phyloP scores from a whole-genome alignment of 1,140 invertebrate species.

The Cherax quadricarinatus region DNA sequence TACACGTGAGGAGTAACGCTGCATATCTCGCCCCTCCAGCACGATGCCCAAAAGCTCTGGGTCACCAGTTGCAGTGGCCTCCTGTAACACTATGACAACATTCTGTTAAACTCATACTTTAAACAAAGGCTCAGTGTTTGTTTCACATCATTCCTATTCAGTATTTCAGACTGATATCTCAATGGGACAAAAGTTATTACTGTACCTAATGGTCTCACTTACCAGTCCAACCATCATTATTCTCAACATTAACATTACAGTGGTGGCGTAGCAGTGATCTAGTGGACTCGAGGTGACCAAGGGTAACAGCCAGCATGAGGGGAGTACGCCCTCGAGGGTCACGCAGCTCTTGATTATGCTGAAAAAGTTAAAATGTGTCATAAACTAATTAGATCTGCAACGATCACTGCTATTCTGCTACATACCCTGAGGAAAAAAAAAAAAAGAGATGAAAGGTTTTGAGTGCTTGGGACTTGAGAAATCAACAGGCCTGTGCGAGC shows the following conservation, averaged over 20 bases:
- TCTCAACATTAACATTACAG: slow-evolving; percentile 95
- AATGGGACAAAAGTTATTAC: too few species aligned
- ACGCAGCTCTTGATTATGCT: slow-evolving; percentile 88
- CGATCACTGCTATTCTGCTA: too few species aligned
- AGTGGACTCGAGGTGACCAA: slow-evolving; percentile 89
- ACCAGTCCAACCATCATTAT: slow-evolving; percentile 95
- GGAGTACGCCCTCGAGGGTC: slow-evolving; percentile 94
- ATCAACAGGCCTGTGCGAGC: too few species aligned
- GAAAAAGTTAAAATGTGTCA: slow-evolving; percentile 52
- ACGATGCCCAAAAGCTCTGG: slow-evolving; percentile 91
- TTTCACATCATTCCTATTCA: too few species aligned
- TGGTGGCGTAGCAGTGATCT: slow-evolving; percentile 88
- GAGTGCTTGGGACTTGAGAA: too few species aligned
- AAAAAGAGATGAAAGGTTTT: too few species aligned
- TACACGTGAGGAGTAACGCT: slow-evolving; percentile 89
- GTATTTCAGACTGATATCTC: too few species aligned
- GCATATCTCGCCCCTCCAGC: slow-evolving; percentile 90
- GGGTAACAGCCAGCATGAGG: slow-evolving; percentile 92
- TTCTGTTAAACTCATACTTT: too few species aligned
- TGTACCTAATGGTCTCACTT: slow-evolving; percentile 73
- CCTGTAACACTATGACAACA: slow-evolving; percentile 88
- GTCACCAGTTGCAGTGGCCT: slow-evolving; percentile 94
- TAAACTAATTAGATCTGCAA: too few species aligned
- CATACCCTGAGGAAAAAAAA: too few species aligned
- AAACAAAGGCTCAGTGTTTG: too few species aligned